A percentile compares a stretch with the other conserved stretches of the same genome.
Evolutionary conservation across 1,140 invertebrate genomes (phyloP).

Genomic region (Listronotus oregonensis): DNA sequence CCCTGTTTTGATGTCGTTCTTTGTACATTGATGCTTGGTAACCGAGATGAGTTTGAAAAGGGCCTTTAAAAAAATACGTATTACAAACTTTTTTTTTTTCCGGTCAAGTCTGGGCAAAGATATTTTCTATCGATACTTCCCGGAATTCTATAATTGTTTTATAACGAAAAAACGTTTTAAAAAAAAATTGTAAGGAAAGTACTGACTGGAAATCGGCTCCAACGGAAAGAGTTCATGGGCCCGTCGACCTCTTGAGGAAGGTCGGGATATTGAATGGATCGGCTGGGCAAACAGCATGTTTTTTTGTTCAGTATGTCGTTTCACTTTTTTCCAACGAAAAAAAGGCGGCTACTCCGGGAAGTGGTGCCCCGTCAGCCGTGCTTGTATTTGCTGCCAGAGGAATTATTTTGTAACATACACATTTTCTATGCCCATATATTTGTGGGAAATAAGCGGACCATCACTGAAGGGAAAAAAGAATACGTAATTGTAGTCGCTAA

Average conservation of each 20-base stretch:
- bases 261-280: constrained; percentile 65
- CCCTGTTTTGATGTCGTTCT: constrained; percentile 83
- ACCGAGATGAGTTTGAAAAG: constrained; percentile 69
- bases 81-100: too few species aligned
- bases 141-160: too few species aligned
- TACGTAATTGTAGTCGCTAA: too few species aligned
- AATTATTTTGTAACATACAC: constrained; percentile 1
- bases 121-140: too few species aligned
- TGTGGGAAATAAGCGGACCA: too few species aligned
- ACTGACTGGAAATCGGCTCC: constrained; percentile 65
- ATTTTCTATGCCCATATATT: background rate
- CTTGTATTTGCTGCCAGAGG: constrained; percentile 30
- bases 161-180: too few species aligned
- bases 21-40: constrained; percentile 89
- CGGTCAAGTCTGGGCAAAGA: too few species aligned
- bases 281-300: constrained; percentile 72
- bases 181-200: too few species aligned
- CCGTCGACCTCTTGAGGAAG: constrained; percentile 86
- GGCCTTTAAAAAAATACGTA: constrained; percentile 29
- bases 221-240: constrained; percentile 85
- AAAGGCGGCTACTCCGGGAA: constrained; percentile 69
- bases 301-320: constrained; percentile 79
- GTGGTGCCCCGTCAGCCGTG: constrained; percentile 56
- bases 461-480: too few species aligned
- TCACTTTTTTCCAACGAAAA: constrained; percentile 77